Conservation (phyloP, 2,888 invertebrate genomes). For the Notocelia uddmanniana region DNA sequence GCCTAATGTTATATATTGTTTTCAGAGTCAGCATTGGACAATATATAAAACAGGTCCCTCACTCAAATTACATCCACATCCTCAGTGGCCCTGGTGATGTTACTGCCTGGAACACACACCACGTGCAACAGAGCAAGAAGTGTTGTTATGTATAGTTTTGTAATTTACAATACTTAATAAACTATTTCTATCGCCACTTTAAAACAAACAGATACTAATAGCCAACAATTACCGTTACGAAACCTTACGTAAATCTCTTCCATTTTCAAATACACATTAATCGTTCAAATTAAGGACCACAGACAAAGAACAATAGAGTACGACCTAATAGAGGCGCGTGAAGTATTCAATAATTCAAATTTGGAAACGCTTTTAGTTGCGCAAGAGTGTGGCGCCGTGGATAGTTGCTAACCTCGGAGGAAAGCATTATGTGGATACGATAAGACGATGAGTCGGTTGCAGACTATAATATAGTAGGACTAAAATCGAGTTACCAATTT, state of each 20-base stretch:
- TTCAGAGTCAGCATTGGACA: too few relatives aligned
- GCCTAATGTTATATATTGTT: too few relatives aligned
- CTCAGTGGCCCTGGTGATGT: too few relatives aligned
- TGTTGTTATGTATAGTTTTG: too few relatives aligned
- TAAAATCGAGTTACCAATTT: too few relatives aligned
- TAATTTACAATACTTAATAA: too few relatives aligned
- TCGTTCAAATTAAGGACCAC: slow-evolving; percentile 45
- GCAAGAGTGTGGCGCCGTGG: slow-evolving; percentile 74
- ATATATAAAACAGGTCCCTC: too few relatives aligned
- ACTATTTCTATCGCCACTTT: not conserved
- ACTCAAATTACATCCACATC: too few relatives aligned
- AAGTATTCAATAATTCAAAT: slow-evolving; percentile 76
- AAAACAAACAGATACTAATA: slow-evolving; percentile 17
- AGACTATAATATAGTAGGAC: too few relatives aligned
- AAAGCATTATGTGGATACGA: slow-evolving; percentile 54
- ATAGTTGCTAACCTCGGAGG: slow-evolving; percentile 56
- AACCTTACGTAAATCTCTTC: slow-evolving; percentile 9
- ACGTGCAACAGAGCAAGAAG: too few relatives aligned
- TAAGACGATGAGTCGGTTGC: too few relatives aligned
- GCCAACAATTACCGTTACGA: slow-evolving; percentile 12
- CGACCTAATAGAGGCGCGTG: slow-evolving; percentile 66
- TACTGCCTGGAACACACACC: too few relatives aligned
- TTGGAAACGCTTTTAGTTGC: slow-evolving; percentile 70
- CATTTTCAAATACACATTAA: slow-evolving; percentile 47
- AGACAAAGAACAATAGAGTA: slow-evolving; percentile 52